Percentiles rank a stretch among this genome's conserved stretches.
phyloP scores from a whole-genome alignment of 2,797 vertebrate genomes.

The Hemibagrus guttatus region DNA sequence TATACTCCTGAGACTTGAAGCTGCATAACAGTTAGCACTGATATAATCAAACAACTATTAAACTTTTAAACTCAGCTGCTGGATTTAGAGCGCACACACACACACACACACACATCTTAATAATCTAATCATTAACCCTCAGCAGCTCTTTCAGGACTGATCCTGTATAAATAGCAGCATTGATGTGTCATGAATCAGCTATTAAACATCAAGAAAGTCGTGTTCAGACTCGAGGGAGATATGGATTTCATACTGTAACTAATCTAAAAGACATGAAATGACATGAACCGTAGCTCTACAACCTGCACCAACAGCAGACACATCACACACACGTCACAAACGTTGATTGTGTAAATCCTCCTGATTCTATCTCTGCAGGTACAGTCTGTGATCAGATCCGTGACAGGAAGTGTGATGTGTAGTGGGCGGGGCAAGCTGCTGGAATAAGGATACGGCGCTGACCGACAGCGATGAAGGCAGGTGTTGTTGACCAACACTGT shows the following conservation, averaged over 20 bases:
- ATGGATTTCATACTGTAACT: not conserved
- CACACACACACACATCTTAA: not conserved
- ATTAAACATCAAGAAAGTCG: not conserved
- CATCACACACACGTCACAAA: not conserved
- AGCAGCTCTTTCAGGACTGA: not conserved
- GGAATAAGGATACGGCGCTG: not conserved
- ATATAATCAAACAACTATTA: no score
- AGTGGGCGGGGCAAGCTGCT: not conserved
- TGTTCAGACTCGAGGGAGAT: not conserved
- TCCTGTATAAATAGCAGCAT: not conserved
- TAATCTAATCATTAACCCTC: no score
- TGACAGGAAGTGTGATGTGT: not conserved
- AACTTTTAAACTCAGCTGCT: no score
- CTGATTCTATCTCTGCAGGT: no score
- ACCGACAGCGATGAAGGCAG: no score
- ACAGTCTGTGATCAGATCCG: no score
- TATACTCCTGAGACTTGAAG: no score
- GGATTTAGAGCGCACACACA: not conserved
- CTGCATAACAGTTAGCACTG: no score
- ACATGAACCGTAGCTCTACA: not conserved
- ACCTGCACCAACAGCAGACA: not conserved
- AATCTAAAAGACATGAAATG: not conserved
- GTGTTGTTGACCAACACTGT: no score
- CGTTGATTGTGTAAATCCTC: not conserved
- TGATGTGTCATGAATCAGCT: not conserved